Base-by-base conservation (phyloP, 2,888 invertebrate species). In the Volucella zonaria region DNA sequence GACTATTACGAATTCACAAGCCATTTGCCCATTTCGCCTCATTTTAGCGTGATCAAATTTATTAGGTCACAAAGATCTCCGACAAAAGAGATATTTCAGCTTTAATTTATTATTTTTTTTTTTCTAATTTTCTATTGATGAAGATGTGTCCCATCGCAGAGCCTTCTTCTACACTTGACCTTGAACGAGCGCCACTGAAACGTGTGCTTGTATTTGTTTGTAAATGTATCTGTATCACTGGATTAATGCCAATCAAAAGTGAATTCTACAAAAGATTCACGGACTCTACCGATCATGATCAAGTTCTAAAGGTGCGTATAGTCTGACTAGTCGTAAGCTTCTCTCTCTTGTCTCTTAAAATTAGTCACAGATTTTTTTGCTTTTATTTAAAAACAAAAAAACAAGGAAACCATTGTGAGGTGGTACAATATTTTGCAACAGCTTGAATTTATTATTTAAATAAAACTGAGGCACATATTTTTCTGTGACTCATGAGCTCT, bases 201-300 rank as follows among this genome's bases (percentile, higher is more conserved):
- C 31, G 14, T 61, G 43, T 38, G 10, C 15, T 18, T 14, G 38
- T 15, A 59, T 15, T 15, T 42, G 40, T 43, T 14, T 40, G 54
- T 38, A 12, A 10, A 18, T 47, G 14, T 23, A 51, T 59, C 49
- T 31, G 31, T 31, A 31, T 31, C 51, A 14, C 56, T 74, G 73
- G 73, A 64, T 40, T 47, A 14, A 31, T 54, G 73, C 73, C 73
- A 74, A 74, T 64, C 64, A 45, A 40, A 74, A 52, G 52, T 52
- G 43, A 52, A 61, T 31, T 52, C 43, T 12, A 8, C 14, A 52
- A 38, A 43, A 45, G 3, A 15, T 45, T 18, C 31, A 11, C 42
- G 3, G 38, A 38, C 62, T 4, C 31, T 31, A 31, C 31, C 4
- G 47, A 66, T 58, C 47, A 38, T 40, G 47, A 70, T 52, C 52